Conservation (phyloP, 1,140 invertebrate genomes). For the Anagrus nilaparvatae region DNA sequence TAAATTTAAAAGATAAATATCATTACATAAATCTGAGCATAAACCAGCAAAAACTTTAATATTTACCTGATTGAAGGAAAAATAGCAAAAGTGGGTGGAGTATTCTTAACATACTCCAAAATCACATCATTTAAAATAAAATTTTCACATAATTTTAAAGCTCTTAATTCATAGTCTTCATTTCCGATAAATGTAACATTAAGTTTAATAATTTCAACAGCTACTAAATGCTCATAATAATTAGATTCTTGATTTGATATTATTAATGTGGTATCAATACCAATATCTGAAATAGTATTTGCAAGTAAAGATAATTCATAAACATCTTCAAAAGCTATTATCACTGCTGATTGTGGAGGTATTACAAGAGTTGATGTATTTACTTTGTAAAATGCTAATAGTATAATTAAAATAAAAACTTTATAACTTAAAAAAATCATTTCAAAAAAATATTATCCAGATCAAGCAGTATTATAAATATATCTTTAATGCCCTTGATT, state of each 20-base stretch:
- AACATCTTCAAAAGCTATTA: constrained; percentile 34
- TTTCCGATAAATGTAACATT: constrained; percentile 16
- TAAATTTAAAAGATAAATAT: constrained; percentile 13
- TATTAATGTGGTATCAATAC: constrained; percentile 30
- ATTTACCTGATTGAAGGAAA: constrained; percentile 35
- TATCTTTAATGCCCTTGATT: no score
- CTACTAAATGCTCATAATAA: constrained; percentile 30
- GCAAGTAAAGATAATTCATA: constrained; percentile 37
- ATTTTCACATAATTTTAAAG: constrained; percentile 28
- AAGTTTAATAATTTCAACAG: constrained; percentile 29
- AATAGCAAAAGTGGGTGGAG: constrained; percentile 33
- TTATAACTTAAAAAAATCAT: no score
- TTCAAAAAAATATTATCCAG: no score
- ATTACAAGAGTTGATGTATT: constrained; percentile 22
- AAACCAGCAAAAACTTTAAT: no score
- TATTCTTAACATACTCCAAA: constrained; percentile 18
- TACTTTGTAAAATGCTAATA: constrained; percentile 10
- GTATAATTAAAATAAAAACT: no score
- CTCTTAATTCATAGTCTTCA: constrained; percentile 16
- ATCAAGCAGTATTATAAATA: no score
- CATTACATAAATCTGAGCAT: neutral
- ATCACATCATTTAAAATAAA: constrained; percentile 26
- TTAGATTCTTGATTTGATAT: constrained; percentile 20
- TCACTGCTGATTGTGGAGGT: constrained; percentile 30
- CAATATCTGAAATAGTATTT: constrained; percentile 33